Base-by-base conservation (phyloP, 2,888 invertebrate genomes). In the Ophioninae sp. region DNA sequence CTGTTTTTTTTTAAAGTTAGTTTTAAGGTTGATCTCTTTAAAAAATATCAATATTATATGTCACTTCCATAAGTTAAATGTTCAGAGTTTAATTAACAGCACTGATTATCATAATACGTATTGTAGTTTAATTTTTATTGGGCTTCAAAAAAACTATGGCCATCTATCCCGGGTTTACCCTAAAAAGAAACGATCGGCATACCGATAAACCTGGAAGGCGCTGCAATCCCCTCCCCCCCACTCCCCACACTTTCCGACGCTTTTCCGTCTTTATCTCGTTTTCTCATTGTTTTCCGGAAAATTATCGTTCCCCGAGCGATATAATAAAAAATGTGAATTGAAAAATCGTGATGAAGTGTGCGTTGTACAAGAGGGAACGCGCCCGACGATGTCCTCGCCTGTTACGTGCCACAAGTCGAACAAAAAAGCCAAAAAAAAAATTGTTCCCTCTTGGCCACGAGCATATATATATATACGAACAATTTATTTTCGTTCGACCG, bases 401-500 rank as follows among this genome's bases (percentile, higher is more conserved):
- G 61, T 41, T 76, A 56, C 65, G 44, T 30, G 30, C 51, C 39
- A 61, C 41, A 63, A 37, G n/a, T 17, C 39, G n/a, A 61, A 69
- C 37, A 39, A 64, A 51, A 71, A 74, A 30, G 56, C 23, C 59
- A 77, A 77, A 73, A 83, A 64, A 30, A 51, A 74, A 64, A 64
- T 58, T 22, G 23, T 37, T 23, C 10, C 51, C 67, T 39, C 71
- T 67, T 59, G 58, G 51, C 41, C 22, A 69, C 75, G 77, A 77
- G 59, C 51, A 51, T 51, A 17, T 51, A 51, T 51, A 51, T 17
- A 17, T 76, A 67, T 76, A 71, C 79, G 79, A 83, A 81, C 83
- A 85, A 85, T 85, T 85, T 83, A 83, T 85, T 81, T 83, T 83
- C 82, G 67, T 79, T 83, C 81, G 79, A 73, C 68, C 76, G 77